Evolutionary conservation across 2,113 vertebrate genomes (phyloP).

Genomic region (Diadophis punctatus): DNA sequence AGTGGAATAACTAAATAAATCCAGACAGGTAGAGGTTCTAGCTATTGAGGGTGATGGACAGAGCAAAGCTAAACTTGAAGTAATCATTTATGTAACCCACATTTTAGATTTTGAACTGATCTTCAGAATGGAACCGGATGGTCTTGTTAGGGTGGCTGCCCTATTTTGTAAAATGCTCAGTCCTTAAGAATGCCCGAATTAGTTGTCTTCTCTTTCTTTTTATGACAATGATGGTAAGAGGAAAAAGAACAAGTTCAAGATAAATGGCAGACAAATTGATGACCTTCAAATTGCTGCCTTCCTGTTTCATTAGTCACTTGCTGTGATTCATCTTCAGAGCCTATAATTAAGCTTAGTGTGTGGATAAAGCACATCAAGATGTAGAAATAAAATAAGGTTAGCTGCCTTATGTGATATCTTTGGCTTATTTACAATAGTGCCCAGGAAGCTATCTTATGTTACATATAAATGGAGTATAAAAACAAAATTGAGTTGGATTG

Average conservation of each 20-base stretch:
- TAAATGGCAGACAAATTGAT: not conserved
- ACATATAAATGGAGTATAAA: conserved; percentile 5
- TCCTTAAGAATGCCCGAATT: not conserved
- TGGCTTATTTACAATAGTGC: not conserved
- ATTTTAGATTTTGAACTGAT: not conserved
- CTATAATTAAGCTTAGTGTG: conserved; percentile 21
- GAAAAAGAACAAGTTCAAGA: conserved; percentile 9
- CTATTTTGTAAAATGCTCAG: not conserved
- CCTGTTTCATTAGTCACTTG: conserved; percentile 21
- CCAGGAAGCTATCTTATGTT: not conserved
- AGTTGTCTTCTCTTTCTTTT: not conserved
- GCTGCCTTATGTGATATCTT: not conserved
- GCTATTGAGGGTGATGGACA: not conserved
- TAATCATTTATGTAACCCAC: not conserved
- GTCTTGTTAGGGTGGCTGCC: not conserved
- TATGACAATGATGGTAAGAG: not conserved
- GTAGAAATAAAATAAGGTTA: conserved; percentile 7
- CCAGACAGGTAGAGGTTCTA: not conserved
- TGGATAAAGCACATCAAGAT: conserved; percentile 33
- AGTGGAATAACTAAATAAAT: not conserved
- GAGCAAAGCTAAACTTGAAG: not conserved
- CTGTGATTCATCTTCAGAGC: not conserved
- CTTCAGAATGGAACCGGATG: not conserved
- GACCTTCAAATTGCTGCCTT: conserved; percentile 1
- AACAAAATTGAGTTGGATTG: not conserved